Evolutionary conservation across 2,888 invertebrate genomes (phyloP).

Genomic region (Tolmerus cingulatus): DNA sequence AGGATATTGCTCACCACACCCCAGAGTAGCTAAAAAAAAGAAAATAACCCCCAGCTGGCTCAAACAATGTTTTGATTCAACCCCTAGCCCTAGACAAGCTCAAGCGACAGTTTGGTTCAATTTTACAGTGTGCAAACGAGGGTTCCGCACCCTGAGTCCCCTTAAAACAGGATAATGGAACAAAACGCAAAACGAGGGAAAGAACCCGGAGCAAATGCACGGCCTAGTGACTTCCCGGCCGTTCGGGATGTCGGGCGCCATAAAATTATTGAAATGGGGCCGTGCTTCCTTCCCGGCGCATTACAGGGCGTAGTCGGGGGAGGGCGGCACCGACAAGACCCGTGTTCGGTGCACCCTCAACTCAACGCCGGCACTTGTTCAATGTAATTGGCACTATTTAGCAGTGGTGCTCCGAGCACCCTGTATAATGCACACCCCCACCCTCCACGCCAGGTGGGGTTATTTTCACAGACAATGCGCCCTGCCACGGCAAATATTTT

Average conservation of each 20-base stretch:
- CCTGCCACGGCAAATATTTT: background rate
- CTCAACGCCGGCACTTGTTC: background rate
- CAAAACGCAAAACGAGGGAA: background rate
- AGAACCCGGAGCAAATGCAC: background rate
- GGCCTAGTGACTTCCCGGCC: background rate
- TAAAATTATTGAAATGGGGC: conserved; percentile 19
- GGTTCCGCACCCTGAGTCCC: background rate
- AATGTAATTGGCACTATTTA: conserved; percentile 19
- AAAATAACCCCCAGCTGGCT: background rate
- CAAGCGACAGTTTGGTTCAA: background rate
- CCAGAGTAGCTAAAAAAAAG: background rate
- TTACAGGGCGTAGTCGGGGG: background rate
- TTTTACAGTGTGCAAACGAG: background rate
- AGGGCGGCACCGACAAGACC: background rate
- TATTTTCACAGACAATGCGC: too few relatives aligned
- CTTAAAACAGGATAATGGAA: background rate
- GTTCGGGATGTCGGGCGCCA: background rate
- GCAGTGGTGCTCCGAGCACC: background rate
- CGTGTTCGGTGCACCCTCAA: background rate
- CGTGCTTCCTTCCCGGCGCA: background rate
- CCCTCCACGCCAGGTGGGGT: background rate
- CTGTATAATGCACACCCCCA: background rate
- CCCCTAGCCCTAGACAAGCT: background rate
- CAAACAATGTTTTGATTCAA: background rate
- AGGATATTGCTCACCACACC: background rate